A percentile compares a stretch with the other conserved stretches of the same genome.
Conservation (phyloP, 2,113 vertebrate genomes). For the Tor tambroides region DNA sequence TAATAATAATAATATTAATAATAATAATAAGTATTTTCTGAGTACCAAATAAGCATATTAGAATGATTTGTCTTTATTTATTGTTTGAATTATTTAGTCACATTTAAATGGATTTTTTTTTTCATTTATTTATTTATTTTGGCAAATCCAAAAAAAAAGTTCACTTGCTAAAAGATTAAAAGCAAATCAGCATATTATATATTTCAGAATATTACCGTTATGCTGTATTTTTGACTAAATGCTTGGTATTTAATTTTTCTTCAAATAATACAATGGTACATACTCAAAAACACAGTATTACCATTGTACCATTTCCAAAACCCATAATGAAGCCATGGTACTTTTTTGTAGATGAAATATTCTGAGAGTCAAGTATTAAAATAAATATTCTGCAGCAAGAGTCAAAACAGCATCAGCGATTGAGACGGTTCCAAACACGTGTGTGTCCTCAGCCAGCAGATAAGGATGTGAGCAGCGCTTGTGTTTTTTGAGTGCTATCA, state of each 20-base stretch:
- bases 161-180: too few species aligned
- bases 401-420: neutral
- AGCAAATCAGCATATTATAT: too few species aligned
- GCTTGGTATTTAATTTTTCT: neutral
- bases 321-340: neutral
- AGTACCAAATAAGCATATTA: neutral
- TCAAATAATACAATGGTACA: neutral
- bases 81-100: too few species aligned
- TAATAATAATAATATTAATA: neutral
- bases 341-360: neutral
- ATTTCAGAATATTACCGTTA: neutral
- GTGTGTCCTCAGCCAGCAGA: neutral
- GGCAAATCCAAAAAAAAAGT: too few species aligned
- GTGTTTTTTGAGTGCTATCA: constrained; percentile 20
- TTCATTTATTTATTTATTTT: too few species aligned
- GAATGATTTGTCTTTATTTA: neutral
- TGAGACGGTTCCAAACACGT: neutral
- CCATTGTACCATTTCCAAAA: neutral
- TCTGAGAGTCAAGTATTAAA: neutral
- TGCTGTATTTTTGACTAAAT: neutral
- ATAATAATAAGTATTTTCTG: neutral
- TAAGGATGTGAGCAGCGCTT: neutral
- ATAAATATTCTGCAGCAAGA: neutral
- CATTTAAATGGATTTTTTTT: too few species aligned
- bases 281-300: neutral